Evolutionary conservation across 2,797 vertebrate species (phyloP).

Genomic region (Poecilia gillii): DNA sequence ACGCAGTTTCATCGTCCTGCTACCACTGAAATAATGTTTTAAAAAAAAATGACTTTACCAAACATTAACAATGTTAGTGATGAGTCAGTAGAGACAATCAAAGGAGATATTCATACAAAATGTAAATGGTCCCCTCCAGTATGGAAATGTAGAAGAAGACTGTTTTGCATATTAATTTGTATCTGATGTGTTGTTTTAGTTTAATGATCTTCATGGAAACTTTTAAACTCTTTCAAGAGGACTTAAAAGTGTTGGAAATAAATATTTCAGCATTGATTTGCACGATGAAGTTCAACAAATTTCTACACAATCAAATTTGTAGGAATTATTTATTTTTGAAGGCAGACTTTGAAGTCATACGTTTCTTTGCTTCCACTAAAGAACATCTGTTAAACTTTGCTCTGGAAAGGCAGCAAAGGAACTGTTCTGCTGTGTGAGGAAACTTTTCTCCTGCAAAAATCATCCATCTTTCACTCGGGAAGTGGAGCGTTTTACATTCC

Average conservation of each 20-base stretch:
- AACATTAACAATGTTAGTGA: background rate
- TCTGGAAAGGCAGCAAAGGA: constrained; percentile 9
- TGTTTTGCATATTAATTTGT: background rate
- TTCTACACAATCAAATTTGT: background rate
- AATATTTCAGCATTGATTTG: background rate
- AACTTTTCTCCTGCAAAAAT: constrained; percentile 17
- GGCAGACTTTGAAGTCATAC: background rate
- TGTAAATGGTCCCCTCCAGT: background rate
- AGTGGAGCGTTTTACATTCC: constrained; percentile 52
- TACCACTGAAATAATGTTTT: background rate
- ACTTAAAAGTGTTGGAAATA: background rate
- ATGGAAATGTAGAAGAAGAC: background rate
- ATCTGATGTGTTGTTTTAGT: background rate
- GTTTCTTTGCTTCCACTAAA: constrained; percentile 12
- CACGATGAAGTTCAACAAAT: background rate
- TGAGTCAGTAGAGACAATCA: background rate
- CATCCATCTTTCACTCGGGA: constrained; percentile 42
- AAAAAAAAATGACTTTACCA: background rate
- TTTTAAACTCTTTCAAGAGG: background rate
- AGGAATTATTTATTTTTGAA: background rate
- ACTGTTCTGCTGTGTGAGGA: constrained; percentile 26
- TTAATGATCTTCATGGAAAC: background rate
- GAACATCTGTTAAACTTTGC: constrained; percentile 23
- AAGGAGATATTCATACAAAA: background rate
- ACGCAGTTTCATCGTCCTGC: background rate